phyloP scores from a whole-genome alignment of 2,113 vertebrate species.

The Forbesichthys agassizii region DNA sequence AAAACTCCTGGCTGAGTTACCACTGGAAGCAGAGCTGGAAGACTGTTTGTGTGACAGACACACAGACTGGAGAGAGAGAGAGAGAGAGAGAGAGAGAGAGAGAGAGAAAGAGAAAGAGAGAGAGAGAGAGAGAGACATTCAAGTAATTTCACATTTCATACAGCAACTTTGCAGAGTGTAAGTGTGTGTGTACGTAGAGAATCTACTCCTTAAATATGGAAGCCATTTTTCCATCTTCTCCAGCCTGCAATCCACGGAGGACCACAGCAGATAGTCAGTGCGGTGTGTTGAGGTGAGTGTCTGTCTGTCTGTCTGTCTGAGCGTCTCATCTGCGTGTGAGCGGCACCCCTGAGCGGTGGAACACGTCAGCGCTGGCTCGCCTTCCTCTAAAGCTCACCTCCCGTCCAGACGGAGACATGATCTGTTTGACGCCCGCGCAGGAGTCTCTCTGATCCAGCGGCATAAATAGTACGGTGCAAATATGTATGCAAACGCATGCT shows the following conservation, averaged over 20 bases:
- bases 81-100: conserved; percentile 8
- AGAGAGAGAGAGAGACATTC: conserved; percentile 43
- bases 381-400: neutral
- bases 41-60: conserved; percentile 1
- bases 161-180: conserved; percentile 57
- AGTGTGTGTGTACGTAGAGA: conserved; percentile 40
- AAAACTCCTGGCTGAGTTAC: conserved; percentile 63
- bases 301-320: neutral
- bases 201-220: conserved; percentile 61
- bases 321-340: no score
- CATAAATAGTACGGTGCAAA: no score
- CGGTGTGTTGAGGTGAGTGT: conserved; percentile 53
- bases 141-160: conserved; percentile 52
- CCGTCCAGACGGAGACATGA: no score
- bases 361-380: neutral
- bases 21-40: conserved; percentile 52
- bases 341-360: neutral
- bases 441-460: no score
- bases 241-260: conserved; percentile 28
- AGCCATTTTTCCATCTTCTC: conserved; percentile 29
- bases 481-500: no score
- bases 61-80: conserved; percentile 7
- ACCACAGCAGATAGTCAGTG: conserved; percentile 18
- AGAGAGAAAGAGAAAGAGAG: conserved; percentile 27
- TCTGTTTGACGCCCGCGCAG: no score